Evolutionary conservation across 2,797 vertebrate genomes (phyloP), one percentile per base, ranked within the genome.

Genomic region (Gymnodraco acuticeps): DNA sequence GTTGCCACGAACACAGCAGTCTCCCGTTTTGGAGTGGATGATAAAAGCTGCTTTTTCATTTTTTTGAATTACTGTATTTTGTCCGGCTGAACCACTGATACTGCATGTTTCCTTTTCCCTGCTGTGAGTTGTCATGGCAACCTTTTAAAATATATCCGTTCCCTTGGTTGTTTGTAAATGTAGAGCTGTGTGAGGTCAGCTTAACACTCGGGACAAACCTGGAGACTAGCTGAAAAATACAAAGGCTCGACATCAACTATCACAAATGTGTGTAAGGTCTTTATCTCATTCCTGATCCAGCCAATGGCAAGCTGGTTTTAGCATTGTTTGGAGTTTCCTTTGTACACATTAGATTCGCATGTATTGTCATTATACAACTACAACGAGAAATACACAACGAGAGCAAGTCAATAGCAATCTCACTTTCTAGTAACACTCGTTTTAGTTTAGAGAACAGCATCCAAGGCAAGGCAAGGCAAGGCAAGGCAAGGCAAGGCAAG

Each of bases 101-200:
- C 27, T 65, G 43, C 54, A 31, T 54, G 20, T 43, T 14, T 11
- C 3, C 31, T 64, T 42, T 11, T n/a, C 15, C n/a, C 45, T 5
- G 11, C 38, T 50, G 56, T 13, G 31, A 12, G 0, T 70, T 0
- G 15, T 41, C 77, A 75, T 51, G 55, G 23, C 42, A 70, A 70
- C 66, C 53, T 12, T 60, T 65, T 47, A 16, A 71, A 43, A 45
- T 61, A 70, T 38, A 38, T 43, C 47, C 10, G 5, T n/a, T 23
- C 15, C 5, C 31, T n/a, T 27, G 56, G 23, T 13, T 45, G 60
- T 41, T 13, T 45, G 60, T 41, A 19, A 12, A 17, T 27, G 52
- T 52, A 19, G 19, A 13, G 23, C 19, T 52, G 20, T 23, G 50
- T 51, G 50, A 38, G 33, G 33, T 1, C 5, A 8, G 33, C 27